These are phyloP conservation scores for Gasteruption jaculator DNA, from an alignment of 2,888 invertebrate genomes.

Conservation along the genomic window DNA sequence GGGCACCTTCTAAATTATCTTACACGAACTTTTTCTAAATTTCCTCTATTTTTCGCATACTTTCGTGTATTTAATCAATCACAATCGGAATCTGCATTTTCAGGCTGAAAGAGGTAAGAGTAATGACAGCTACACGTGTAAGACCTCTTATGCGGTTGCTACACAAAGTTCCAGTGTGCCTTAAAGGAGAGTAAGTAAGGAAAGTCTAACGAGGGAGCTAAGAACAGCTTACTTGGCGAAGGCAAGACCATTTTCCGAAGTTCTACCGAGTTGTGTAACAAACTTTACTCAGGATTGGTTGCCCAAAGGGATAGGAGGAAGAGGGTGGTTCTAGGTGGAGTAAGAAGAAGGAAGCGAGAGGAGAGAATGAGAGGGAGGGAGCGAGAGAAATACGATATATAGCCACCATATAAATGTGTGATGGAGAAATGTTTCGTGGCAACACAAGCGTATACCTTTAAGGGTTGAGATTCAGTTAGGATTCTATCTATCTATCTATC, in stretches of 20 bases:
- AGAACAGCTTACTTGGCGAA: slow-evolving; percentile 40
- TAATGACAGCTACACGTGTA: too few species aligned
- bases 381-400: slow-evolving; percentile 12
- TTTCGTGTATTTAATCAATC: too few species aligned
- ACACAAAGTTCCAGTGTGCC: too few species aligned
- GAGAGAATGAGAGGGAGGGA: slow-evolving; percentile 19
- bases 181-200: too few species aligned
- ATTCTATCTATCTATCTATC: slow-evolving; percentile 36
- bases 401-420: slow-evolving; percentile 17
- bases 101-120: too few species aligned
- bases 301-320: slow-evolving; percentile 45
- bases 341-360: slow-evolving; percentile 32
- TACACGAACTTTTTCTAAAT: too few species aligned
- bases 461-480: slow-evolving; percentile 46
- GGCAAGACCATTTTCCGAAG: slow-evolving; percentile 44
- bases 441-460: too few species aligned
- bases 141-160: too few species aligned
- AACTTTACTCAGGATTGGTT: slow-evolving; percentile 51
- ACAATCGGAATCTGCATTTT: too few species aligned
- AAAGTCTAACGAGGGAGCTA: slow-evolving; percentile 38
- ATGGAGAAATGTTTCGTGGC: slow-evolving; percentile 30
- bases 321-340: too few species aligned
- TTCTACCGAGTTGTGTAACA: slow-evolving; percentile 50
- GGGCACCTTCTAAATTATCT: too few species aligned
- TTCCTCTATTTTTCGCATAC: too few species aligned